Base-by-base conservation (phyloP, 2,797 vertebrate genomes). In the Anabas testudineus region DNA sequence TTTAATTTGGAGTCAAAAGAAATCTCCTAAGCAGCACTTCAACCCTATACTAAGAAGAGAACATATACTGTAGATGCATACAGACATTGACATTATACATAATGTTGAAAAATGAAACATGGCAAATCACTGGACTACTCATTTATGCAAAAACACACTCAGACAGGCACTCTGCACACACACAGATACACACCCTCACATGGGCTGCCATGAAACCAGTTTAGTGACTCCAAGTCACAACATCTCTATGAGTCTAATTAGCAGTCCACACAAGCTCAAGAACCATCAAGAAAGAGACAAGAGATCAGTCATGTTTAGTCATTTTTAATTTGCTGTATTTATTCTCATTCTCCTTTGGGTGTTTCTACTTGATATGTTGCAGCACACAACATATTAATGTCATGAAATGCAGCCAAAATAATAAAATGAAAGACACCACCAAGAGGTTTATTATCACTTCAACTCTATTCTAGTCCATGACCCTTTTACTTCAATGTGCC, bases 21-120 rank as follows among this genome's bases (percentile, higher is more conserved):
- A 74, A 77, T 70, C 48, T 53, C 68, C 32, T 34, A 55, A 71
- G 75, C 77, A 84, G 73, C 65, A 84, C 72, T 58, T 76, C 74
- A 49, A 75, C 71, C 52, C 68, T 71, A 56, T 60, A 78, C 51
- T 26, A 52, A 45, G 58, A n/a, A 52, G 67, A 78, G 75, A 62
- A 87, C 79, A 86, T 83, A 83, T 83, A 16, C 16, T 42, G 41
- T 16, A 83, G 81, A 91, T 85, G 81, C 80, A 74, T 74, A 65
- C 66, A 82, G 66, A 81, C 71, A 77, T 55, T 59, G 83, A 87
- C 84, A 91, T 93, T 91, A 92, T 92, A 93, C 87, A 93, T 90
- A 78, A 84, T 76, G 87, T 80, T 67, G 70, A 81, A 82, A 90
- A 92, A 90, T 85, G 80, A 87, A 91, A 87, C 75, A 53, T 90